Base-by-base conservation (phyloP, 2,797 vertebrate genomes). In the Hydrolagus colliei region DNA sequence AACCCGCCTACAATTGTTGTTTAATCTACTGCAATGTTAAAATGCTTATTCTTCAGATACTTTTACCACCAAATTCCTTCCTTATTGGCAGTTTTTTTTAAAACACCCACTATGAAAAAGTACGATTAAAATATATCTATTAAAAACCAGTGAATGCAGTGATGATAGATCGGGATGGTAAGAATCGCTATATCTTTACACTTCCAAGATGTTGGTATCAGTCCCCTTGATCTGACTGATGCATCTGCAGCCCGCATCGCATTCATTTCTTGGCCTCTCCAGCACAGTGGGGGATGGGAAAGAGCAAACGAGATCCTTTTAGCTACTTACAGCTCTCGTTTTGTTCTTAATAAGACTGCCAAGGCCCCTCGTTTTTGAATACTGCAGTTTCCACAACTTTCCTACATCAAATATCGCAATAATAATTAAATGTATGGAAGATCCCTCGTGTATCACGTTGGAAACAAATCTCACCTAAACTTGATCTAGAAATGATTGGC, bases 241-340 rank as follows among this genome's bases (percentile, higher is more conserved):
- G 32, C 79, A 32, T 82, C 65, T 82, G 79, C 79, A 82, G 79
- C 79, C 63, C 79, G 79, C 79, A 82, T 82, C 79, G 65, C 79
- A 82, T 82, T 82, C 79, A 82, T 82, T 82, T 82, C 79, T 82
- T 82, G 63, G 79, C 79, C 79, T 82, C 79, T 68, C 79, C 63
- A 32, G 27, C 79, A 82, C 63, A 67, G 79, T 82, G 79, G 79
- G 79, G 79, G 79, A 82, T 82, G 79, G 79, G 79, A 82, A 82
- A 80, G 62, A 65, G 78, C 78, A 80, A 80, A 41, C 79, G 79
- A 68, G 79, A 82, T 63, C 79, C 79, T 16, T 82, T 68, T 68
- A 41, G 79, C 79, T 68, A 82, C 79, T 82, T 82, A 65, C 77
- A 79, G 77, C 68, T 82, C 63, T 82, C 63, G 79, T 80, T 80